Evolutionary conservation across 2,888 invertebrate genomes (phyloP).

Genomic region (Mactromeris polynyma): DNA sequence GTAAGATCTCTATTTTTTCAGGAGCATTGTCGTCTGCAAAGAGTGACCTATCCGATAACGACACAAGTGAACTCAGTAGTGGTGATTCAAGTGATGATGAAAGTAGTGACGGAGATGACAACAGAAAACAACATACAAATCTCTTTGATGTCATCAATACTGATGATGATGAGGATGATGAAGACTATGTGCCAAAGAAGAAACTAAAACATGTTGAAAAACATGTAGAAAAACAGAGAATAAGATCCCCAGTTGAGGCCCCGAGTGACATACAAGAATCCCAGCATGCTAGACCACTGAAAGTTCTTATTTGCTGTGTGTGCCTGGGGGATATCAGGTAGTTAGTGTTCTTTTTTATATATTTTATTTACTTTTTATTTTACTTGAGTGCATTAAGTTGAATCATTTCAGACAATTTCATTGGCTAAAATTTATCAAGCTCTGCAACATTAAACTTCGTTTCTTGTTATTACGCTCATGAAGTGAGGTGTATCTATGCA

Average conservation of each 20-base stretch:
- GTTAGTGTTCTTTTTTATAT: background rate
- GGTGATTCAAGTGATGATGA: constrained; percentile 92
- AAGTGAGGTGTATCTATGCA: too few relatives aligned
- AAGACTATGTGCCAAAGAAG: constrained; percentile 79
- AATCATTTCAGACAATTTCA: too few relatives aligned
- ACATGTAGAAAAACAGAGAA: constrained; percentile 67
- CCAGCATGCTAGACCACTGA: constrained; percentile 68
- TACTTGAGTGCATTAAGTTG: too few relatives aligned
- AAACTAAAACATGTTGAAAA: constrained; percentile 65
- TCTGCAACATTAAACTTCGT: too few relatives aligned
- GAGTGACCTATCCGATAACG: constrained; percentile 35
- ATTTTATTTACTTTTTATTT: too few relatives aligned
- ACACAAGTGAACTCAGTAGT: constrained; percentile 77
- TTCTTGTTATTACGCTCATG: too few relatives aligned
- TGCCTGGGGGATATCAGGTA: constrained; percentile 93
- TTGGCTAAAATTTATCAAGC: too few relatives aligned
- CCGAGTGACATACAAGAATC: constrained; percentile 38
- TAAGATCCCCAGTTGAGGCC: constrained; percentile 64
- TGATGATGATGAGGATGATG: constrained; percentile 78
- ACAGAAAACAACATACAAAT: constrained; percentile 44
- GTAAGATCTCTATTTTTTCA: background rate
- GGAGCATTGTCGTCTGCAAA: constrained; percentile 5
- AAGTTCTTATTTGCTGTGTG: constrained; percentile 95
- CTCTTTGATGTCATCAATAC: constrained; percentile 66
- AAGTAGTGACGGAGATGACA: constrained; percentile 89